Conservation (phyloP, 1,140 invertebrate species). For the roundworm (Caenorhabditis elegans) region WBcel235 BX284603.4:11718001-11718500, state of each 20-base stretch:
- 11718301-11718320: not conserved
- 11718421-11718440: not conserved
- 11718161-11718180: constrained; percentile 50
- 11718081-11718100: constrained; percentile 45
- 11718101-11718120: constrained; percentile 60
- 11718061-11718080: constrained; percentile 31
- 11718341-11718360: not conserved
- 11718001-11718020: too few species aligned
- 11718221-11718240: constrained; percentile 36
- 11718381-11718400: constrained; percentile 5
- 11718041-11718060: not conserved
- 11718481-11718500: not conserved
- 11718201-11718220: not conserved
- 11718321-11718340: not conserved
- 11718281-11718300: constrained; percentile 49
- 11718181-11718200: not conserved
- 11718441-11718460: not conserved
- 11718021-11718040: too few species aligned
- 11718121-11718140: constrained; percentile 53
- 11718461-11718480: not conserved
- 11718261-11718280: constrained; percentile 54
- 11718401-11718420: not conserved
- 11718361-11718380: not conserved
- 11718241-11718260: constrained; percentile 46
- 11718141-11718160: constrained; percentile 64